Base-by-base conservation (phyloP, 1,140 invertebrate genomes). In the Ooceraea biroi region DNA sequence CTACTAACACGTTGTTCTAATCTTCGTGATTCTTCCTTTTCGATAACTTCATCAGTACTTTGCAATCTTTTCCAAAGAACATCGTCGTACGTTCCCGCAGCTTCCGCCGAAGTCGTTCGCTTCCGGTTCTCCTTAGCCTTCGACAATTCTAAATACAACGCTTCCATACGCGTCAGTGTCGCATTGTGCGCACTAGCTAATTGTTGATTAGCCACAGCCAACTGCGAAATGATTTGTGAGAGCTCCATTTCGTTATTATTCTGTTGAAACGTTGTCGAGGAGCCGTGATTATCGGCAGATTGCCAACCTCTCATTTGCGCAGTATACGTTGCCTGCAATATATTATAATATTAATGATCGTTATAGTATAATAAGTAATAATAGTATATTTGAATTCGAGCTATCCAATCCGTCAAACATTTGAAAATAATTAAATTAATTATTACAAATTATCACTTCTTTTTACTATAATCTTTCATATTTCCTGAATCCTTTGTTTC, bases 131-230 rank as follows among this genome's bases (percentile, higher is more conserved):
- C 83, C 10, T 46, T 86, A 36, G 85, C 89, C 22, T 85, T 91
- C 36, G 84, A 88, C 17, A 94, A 52, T 19, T 93, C 91, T 0
- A 87, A 25, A 73, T 94, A 94, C 7, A 94, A 72, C 4, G 88
- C 76, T 36, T 94, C 92, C 68, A 93, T 74, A 52, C 94, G 93
- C 7, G 82, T 83, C 3, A 94, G n/a, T 0, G 92, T 91, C 3
- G 91, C 89, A 65, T 82, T 92, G 69, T 94, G 92, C 0, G 92
- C 92, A 0, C 89, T 69, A 0, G 92, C 92, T 46, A 94, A 85
- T 76, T 94, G 93, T 46, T 94, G 92, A 88, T 94, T 94, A 0
- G 94, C 92, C 10, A 90, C 84, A 0, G 93, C 93, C 12, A 94
- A 78, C 80, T 92, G 90, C 2, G 93, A 92, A 48, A 94, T 91